Percentiles rank a stretch among this genome's conserved stretches.
Evolutionary conservation across 2,797 vertebrate species (phyloP).

Genomic region (Cetoscarus ocellatus): DNA sequence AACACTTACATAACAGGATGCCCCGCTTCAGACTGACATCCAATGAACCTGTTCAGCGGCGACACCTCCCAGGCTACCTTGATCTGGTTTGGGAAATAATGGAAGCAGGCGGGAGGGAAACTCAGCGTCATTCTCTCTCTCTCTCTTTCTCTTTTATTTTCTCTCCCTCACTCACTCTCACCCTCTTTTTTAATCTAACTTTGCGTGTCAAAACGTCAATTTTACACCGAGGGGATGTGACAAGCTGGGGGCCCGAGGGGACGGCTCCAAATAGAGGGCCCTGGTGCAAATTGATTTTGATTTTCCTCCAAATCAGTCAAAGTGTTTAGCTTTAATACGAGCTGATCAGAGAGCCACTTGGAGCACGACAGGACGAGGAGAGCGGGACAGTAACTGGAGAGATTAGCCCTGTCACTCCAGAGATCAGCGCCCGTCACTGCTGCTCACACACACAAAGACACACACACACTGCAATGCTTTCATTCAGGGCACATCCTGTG

Average conservation of each 20-base stretch:
- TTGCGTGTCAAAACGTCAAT: constrained; percentile 88
- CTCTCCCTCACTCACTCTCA: constrained; percentile 42
- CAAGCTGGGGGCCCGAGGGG: constrained; percentile 81
- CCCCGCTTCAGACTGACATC: constrained; percentile 72
- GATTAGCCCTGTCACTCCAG: constrained; percentile 85
- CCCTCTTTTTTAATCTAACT: constrained; percentile 78
- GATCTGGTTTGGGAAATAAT: constrained; percentile 61
- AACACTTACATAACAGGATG: constrained; percentile 33
- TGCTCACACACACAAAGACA: constrained; percentile 50
- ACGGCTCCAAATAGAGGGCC: constrained; percentile 79
- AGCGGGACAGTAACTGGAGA: constrained; percentile 74
- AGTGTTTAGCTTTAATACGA: constrained; percentile 87
- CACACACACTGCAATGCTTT: constrained; percentile 26
- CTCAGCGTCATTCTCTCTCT: constrained; percentile 48
- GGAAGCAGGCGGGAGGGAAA: constrained; percentile 46
- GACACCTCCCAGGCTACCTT: constrained; percentile 72
- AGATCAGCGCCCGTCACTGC: constrained; percentile 82
- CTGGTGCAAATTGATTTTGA: constrained; percentile 89
- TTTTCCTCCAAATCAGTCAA: constrained; percentile 90
- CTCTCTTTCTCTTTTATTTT: constrained; percentile 36
- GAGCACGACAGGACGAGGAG: constrained; percentile 76
- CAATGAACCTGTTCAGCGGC: constrained; percentile 72
- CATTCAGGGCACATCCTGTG: constrained; percentile 1
- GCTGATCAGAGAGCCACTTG: constrained; percentile 86
- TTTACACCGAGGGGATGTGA: constrained; percentile 84